These are phyloP conservation scores for Acleris emargana DNA, from an alignment of 2,888 invertebrate genomes.

Conservation along the genomic window DNA sequence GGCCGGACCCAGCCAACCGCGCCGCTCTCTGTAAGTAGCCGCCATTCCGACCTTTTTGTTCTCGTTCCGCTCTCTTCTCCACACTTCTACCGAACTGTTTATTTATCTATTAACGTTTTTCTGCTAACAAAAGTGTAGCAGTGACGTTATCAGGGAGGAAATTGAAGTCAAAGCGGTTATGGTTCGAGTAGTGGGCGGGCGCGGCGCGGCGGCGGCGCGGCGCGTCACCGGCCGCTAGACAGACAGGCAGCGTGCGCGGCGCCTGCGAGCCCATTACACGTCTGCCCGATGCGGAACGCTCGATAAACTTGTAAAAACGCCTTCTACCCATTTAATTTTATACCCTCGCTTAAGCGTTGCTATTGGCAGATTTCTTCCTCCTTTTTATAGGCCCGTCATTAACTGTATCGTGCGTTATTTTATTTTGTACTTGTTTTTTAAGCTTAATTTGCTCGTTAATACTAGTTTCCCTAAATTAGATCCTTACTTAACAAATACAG, in stretches of 20 bases:
- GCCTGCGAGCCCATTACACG: slow-evolving; percentile 79
- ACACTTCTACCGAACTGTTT: slow-evolving; percentile 55
- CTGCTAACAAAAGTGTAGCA: slow-evolving; percentile 49
- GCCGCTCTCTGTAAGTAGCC: slow-evolving; percentile 70
- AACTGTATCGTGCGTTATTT: slow-evolving; percentile 72
- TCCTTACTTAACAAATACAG: too few relatives aligned
- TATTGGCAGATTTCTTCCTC: slow-evolving; percentile 79
- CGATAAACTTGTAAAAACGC: slow-evolving; percentile 84
- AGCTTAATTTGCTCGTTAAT: slow-evolving; percentile 54
- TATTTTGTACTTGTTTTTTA: slow-evolving; percentile 63
- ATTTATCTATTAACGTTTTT: slow-evolving; percentile 49
- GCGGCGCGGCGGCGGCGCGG: slow-evolving; percentile 40
- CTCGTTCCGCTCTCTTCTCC: slow-evolving; percentile 52
- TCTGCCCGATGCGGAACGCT: slow-evolving; percentile 81
- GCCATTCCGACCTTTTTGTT: slow-evolving; percentile 71
- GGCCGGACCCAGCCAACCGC: slow-evolving; percentile 73
- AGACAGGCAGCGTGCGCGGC: slow-evolving; percentile 78
- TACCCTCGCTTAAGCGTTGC: slow-evolving; percentile 78
- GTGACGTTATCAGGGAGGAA: slow-evolving; percentile 53
- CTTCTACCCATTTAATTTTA: slow-evolving; percentile 83
- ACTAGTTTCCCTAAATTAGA: background rate
- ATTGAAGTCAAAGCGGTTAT: slow-evolving; percentile 55
- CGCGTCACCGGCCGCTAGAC: slow-evolving; percentile 70
- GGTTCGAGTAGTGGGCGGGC: slow-evolving; percentile 47
- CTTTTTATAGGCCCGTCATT: slow-evolving; percentile 71